A percentile compares a stretch with the other conserved stretches of the same genome.
phyloP scores from a whole-genome alignment of 2,888 invertebrate species.

The Chymomyza caudatula region DNA sequence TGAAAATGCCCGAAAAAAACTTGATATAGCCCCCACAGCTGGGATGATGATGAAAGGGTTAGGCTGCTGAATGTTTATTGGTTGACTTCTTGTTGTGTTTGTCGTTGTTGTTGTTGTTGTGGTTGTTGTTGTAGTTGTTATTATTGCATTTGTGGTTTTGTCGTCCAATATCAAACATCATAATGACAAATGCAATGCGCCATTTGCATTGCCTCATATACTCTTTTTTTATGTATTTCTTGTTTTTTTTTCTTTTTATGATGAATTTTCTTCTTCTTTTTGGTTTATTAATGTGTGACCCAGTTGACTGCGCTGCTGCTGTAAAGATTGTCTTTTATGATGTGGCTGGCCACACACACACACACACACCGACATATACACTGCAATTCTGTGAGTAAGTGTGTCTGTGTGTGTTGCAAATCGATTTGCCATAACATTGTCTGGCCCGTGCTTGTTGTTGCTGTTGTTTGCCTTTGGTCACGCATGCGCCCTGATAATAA shows the following conservation, averaged over 20 bases:
- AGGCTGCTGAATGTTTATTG: conserved; percentile 29
- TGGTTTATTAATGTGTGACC: conserved; percentile 62
- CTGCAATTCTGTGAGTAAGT: background rate
- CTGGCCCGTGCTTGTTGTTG: background rate
- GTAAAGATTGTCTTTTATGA: background rate
- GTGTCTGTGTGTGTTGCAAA: conserved; percentile 38
- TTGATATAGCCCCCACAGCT: background rate
- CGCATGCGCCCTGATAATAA: conserved; percentile 75
- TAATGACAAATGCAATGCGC: conserved; percentile 58
- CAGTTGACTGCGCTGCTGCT: conserved; percentile 21
- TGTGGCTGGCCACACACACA: background rate
- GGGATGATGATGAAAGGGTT: background rate
- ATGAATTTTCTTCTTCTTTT: conserved; percentile 11
- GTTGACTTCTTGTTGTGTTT: conserved; percentile 7
- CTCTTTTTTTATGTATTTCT: background rate
- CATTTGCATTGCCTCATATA: conserved; percentile 34
- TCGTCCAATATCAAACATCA: conserved; percentile 15
- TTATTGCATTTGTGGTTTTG: background rate
- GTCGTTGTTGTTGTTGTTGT: background rate
- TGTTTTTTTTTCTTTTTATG: background rate
- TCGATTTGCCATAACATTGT: conserved; percentile 59
- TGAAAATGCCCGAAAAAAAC: background rate
- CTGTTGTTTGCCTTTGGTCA: conserved; percentile 54
- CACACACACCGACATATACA: background rate
- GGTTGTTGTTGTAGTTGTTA: background rate